These are phyloP conservation scores for Martes martes DNA, from an alignment of 2,113 vertebrate species.

Conservation along the genomic window DNA sequence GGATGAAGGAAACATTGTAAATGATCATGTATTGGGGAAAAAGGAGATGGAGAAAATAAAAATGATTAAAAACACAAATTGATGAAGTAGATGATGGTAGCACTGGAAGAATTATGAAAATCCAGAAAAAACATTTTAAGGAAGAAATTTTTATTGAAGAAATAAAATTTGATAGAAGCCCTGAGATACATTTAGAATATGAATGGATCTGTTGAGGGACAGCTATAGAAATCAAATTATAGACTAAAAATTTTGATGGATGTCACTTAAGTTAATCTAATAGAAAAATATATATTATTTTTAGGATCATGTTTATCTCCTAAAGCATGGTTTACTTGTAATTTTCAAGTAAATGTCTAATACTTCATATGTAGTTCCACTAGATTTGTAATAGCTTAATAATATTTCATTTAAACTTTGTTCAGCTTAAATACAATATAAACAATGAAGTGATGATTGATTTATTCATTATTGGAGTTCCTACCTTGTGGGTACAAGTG, in stretches of 20 bases:
- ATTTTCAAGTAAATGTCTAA: background rate
- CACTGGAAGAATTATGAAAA: background rate
- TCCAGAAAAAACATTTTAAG: background rate
- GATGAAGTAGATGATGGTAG: background rate
- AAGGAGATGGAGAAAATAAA: background rate
- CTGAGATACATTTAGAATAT: background rate
- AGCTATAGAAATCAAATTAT: background rate
- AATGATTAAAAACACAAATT: background rate
- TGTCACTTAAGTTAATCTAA: background rate
- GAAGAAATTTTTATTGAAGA: background rate
- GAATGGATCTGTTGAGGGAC: background rate
- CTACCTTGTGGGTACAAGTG: background rate
- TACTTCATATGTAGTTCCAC: background rate
- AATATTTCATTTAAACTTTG: background rate
- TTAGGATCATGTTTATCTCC: background rate
- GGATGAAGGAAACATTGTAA: background rate
- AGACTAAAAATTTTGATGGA: background rate
- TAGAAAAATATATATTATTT: background rate
- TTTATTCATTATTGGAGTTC: background rate
- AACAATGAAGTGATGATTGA: background rate
- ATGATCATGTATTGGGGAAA: background rate
- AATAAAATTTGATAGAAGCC: background rate
- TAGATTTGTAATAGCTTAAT: background rate
- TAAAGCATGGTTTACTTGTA: background rate
- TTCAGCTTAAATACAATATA: background rate